These are phyloP conservation scores for Microctenopoma stevenorrisi DNA, from an alignment of 2,797 vertebrate species.

Conservation along the genomic window DNA sequence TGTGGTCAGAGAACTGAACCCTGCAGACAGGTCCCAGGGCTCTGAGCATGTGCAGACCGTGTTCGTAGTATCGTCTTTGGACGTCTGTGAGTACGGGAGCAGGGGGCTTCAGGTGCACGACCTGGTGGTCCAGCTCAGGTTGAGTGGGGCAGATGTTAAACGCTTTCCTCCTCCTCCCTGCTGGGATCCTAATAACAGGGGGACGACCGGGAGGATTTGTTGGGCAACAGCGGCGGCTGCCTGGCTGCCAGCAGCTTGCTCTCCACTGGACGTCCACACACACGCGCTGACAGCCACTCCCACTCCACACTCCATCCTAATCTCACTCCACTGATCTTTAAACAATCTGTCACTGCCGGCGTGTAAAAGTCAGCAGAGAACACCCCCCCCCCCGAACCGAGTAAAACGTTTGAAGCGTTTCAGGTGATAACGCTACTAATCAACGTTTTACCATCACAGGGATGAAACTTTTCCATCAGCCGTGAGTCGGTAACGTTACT, in stretches of 20 bases:
- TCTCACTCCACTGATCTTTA: background rate
- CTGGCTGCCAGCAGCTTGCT: conserved; percentile 51
- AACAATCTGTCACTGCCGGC: conserved; percentile 14
- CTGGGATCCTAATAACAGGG: conserved; percentile 80
- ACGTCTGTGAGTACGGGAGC: background rate
- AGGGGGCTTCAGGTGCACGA: conserved; percentile 87
- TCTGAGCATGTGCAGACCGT: too few species aligned
- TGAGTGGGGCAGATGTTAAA: conserved; percentile 89
- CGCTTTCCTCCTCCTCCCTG: conserved; percentile 61
- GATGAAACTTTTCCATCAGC: too few species aligned
- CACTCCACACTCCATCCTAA: conserved; percentile 2
- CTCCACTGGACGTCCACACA: conserved; percentile 28
- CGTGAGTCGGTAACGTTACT: too few species aligned
- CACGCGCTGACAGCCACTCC: background rate
- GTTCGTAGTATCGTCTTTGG: too few species aligned
- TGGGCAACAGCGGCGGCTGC: conserved; percentile 78
- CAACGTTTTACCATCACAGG: too few species aligned
- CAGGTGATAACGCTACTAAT: too few species aligned
- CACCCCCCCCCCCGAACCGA: too few species aligned
- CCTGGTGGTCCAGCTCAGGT: conserved; percentile 86
- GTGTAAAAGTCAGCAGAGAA: background rate
- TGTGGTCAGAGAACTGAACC: too few species aligned
- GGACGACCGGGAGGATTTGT: conserved; percentile 75
- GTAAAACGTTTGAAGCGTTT: too few species aligned
- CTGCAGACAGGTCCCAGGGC: too few species aligned